phyloP scores from a whole-genome alignment of 2,113 vertebrate species.

The Irena cyanogastra region DNA sequence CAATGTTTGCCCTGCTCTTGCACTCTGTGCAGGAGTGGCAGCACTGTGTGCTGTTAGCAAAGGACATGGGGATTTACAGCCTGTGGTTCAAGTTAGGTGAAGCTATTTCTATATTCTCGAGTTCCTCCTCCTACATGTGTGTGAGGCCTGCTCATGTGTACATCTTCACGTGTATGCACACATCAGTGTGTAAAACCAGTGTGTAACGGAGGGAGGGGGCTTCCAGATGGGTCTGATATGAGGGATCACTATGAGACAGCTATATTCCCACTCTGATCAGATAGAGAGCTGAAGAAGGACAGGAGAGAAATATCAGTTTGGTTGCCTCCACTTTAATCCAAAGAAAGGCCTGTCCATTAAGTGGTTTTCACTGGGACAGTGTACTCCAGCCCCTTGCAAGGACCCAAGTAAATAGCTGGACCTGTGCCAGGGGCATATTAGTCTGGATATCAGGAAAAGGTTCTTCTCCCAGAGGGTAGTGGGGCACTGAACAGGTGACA shows the following conservation, averaged over 20 bases:
- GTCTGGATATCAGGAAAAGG: neutral
- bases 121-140: neutral
- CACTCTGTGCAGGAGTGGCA: neutral
- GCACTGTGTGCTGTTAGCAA: neutral
- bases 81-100: neutral
- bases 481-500: neutral
- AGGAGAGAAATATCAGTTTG: neutral
- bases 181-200: neutral
- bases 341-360: neutral
- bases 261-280: neutral
- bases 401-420: neutral
- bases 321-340: neutral
- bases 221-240: neutral
- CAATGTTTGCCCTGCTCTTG: neutral
- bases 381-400: neutral
- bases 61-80: neutral
- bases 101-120: neutral
- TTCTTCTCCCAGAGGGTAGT: neutral
- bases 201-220: neutral
- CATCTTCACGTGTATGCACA: fast-evolving
- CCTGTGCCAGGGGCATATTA: neutral
- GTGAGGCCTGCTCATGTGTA: neutral
- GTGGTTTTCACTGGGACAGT: neutral
- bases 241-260: neutral
- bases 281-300: neutral